Evolutionary conservation across 2,797 vertebrate species (phyloP).

Genomic region (Cetoscarus ocellatus): DNA sequence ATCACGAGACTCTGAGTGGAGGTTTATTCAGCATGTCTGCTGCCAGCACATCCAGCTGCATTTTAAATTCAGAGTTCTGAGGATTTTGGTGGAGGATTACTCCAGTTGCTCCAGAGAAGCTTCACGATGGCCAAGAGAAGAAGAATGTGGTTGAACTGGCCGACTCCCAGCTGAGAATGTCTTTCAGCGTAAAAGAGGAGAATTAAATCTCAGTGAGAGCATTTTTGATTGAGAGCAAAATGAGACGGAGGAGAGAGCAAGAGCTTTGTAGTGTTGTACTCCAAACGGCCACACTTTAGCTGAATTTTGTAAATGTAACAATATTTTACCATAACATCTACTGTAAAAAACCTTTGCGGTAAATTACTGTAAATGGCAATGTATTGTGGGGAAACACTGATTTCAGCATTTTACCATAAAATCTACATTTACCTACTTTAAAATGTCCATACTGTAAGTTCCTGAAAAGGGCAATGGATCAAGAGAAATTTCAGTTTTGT

Average conservation of each 20-base stretch:
- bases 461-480: no score
- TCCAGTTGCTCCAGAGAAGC: constrained; percentile 45
- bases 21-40: constrained; percentile 18
- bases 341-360: no score
- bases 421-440: no score
- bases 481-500: no score
- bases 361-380: no score
- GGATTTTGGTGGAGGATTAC: constrained; percentile 53
- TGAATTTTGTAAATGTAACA: no score
- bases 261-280: neutral
- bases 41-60: constrained; percentile 65
- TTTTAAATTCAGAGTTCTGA: constrained; percentile 54
- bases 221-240: constrained; percentile 38
- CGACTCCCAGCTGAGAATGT: constrained; percentile 36
- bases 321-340: no score
- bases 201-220: constrained; percentile 50
- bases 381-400: no score
- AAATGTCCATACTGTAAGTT: no score
- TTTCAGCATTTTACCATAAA: no score
- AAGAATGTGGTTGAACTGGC: constrained; percentile 47
- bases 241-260: constrained; percentile 1
- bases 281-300: no score
- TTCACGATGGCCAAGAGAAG: constrained; percentile 51
- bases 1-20: constrained; percentile 14
- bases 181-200: constrained; percentile 45